Conservation (phyloP, 2,888 invertebrate genomes). For the Malthinus seriepunctatus region DNA sequence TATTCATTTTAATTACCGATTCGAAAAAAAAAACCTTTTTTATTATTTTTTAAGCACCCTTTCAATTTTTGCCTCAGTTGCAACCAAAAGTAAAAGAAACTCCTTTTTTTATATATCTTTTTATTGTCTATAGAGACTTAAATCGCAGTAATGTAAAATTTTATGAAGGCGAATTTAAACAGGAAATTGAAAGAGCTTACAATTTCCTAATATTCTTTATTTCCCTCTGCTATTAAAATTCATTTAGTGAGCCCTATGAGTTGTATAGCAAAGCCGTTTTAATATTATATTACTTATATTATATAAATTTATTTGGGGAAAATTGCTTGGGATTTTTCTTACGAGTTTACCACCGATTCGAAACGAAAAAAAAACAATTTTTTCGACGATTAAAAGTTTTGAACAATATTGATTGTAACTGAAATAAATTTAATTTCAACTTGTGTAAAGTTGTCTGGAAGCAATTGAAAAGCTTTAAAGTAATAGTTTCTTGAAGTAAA, state of each 20-base stretch:
- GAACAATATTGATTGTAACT: not conserved
- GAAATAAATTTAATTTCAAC: constrained; percentile 3
- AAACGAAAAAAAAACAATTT: too few species aligned
- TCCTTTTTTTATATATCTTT: not conserved
- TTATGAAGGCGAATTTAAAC: constrained; percentile 1
- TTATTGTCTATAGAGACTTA: constrained; percentile 7
- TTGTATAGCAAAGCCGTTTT: not conserved
- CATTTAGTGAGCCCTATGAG: constrained; percentile 3
- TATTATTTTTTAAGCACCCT: too few species aligned
- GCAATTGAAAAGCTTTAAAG: not conserved
- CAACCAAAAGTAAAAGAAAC: not conserved
- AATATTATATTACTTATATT: too few species aligned
- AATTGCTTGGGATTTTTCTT: too few species aligned
- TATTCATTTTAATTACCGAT: too few species aligned
- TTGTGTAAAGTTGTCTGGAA: not conserved
- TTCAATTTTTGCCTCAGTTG: too few species aligned
- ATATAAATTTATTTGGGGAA: too few species aligned
- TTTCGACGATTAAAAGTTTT: not conserved
- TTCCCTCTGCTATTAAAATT: not conserved
- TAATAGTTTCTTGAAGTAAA: not conserved
- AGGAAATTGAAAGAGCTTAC: constrained; percentile 10
- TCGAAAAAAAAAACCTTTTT: too few species aligned
- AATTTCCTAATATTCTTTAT: constrained; percentile 11
- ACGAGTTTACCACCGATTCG: too few species aligned
- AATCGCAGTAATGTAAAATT: constrained; percentile 5